phyloP scores from a whole-genome alignment of 2,113 vertebrate genomes.

The Misgurnus anguillicaudatus region DNA sequence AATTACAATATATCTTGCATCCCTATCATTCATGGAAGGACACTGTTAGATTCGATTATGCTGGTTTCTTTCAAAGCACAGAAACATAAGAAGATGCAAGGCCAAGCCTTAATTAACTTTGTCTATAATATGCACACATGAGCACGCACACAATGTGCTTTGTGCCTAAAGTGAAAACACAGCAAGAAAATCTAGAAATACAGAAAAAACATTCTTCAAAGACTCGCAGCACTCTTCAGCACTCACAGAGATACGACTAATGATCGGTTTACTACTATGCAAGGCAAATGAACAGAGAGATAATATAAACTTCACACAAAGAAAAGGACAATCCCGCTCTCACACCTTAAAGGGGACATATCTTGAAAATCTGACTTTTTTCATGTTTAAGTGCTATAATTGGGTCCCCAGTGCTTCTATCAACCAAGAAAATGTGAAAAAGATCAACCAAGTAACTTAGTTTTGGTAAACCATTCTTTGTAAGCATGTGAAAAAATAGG shows the following conservation, averaged over 20 bases:
- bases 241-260: slow-evolving; percentile 27
- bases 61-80: background rate
- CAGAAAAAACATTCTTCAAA: slow-evolving; percentile 2
- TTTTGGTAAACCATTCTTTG: no score
- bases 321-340: background rate
- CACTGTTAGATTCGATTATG: background rate
- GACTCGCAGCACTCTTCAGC: background rate
- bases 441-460: no score
- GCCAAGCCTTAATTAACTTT: background rate
- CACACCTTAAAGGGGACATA: background rate
- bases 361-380: no score
- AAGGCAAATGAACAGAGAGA: background rate
- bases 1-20: no score
- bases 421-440: no score
- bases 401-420: no score
- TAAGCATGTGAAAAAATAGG: no score
- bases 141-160: background rate
- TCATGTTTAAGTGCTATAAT: no score
- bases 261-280: slow-evolving; percentile 14
- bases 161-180: slow-evolving; percentile 21
- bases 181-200: slow-evolving; percentile 36
- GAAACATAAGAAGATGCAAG: background rate
- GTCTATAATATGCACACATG: slow-evolving; percentile 5
- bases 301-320: background rate
- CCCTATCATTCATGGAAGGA: background rate